Conservation (phyloP, 2,113 vertebrate species). For the Pelodiscus sinensis region DNA sequence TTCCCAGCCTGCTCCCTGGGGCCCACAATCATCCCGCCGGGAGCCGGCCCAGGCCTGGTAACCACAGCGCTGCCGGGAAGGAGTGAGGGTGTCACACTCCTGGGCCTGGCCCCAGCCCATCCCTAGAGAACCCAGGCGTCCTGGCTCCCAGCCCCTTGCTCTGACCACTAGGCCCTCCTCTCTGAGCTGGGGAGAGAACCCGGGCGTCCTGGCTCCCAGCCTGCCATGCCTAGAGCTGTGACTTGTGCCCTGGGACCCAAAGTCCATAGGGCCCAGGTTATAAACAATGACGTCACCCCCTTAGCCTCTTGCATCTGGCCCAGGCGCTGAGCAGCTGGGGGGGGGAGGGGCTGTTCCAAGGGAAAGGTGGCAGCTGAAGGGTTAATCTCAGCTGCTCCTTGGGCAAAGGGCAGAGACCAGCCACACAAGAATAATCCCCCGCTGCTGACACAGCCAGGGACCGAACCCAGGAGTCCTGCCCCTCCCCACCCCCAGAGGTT, state of each 20-base stretch:
- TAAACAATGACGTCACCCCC: background rate
- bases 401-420: background rate
- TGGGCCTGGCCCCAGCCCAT: too few relatives aligned
- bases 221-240: background rate
- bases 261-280: background rate
- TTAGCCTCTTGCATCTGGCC: too few relatives aligned
- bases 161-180: too few relatives aligned
- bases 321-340: background rate
- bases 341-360: too few relatives aligned
- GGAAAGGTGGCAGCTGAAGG: background rate
- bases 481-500: too few relatives aligned
- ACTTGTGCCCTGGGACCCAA: background rate
- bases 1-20: background rate
- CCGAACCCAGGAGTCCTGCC: background rate
- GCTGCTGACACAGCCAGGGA: too few relatives aligned
- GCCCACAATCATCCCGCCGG: rapidly evolving
- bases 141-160: too few relatives aligned
- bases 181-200: background rate
- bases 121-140: too few relatives aligned
- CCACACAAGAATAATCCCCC: background rate
- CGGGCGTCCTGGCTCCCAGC: too few relatives aligned
- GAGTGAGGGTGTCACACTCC: background rate
- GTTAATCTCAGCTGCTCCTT: background rate
- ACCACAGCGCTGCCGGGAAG: too few relatives aligned
- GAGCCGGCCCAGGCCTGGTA: background rate